phyloP scores from a whole-genome alignment of 2,797 vertebrate genomes.

The Tapirus indicus region DNA sequence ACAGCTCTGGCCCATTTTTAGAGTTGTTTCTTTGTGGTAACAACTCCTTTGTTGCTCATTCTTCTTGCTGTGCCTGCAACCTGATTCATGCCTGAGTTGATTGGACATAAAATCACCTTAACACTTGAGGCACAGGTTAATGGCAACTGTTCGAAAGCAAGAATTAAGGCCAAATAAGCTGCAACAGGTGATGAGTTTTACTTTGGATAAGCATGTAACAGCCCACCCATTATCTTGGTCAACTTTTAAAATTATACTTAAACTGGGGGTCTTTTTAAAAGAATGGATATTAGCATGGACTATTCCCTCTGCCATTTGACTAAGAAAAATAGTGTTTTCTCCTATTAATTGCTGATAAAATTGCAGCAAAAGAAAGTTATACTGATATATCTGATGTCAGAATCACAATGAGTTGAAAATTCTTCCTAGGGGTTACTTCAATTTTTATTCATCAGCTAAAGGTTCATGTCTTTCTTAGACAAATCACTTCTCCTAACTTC shows the following conservation, averaged over 20 bases:
- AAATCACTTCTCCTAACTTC: background rate
- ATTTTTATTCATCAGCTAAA: background rate
- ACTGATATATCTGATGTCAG: background rate
- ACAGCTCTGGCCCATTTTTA: constrained; percentile 53
- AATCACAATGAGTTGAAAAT: background rate
- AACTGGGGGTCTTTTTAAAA: background rate
- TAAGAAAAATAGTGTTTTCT: background rate
- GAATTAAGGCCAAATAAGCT: constrained; percentile 58
- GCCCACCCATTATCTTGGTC: background rate
- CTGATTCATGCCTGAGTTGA: constrained; percentile 64
- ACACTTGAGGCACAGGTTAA: constrained; percentile 66
- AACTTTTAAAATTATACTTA: constrained; percentile 52
- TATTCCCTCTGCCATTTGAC: background rate
- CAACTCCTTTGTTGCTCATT: constrained; percentile 61
- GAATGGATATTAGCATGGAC: background rate
- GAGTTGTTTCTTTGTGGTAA: constrained; percentile 45
- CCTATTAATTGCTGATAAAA: background rate
- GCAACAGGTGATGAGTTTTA: constrained; percentile 8
- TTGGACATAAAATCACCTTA: constrained; percentile 49
- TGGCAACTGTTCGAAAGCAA: constrained; percentile 33
- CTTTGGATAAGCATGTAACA: constrained; percentile 37
- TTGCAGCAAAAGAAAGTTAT: background rate
- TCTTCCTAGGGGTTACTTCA: background rate
- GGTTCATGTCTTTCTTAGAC: background rate
- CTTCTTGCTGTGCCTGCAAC: constrained; percentile 61